phyloP scores from a whole-genome alignment of 2,113 vertebrate genomes.

The Zapus hudsonius region DNA sequence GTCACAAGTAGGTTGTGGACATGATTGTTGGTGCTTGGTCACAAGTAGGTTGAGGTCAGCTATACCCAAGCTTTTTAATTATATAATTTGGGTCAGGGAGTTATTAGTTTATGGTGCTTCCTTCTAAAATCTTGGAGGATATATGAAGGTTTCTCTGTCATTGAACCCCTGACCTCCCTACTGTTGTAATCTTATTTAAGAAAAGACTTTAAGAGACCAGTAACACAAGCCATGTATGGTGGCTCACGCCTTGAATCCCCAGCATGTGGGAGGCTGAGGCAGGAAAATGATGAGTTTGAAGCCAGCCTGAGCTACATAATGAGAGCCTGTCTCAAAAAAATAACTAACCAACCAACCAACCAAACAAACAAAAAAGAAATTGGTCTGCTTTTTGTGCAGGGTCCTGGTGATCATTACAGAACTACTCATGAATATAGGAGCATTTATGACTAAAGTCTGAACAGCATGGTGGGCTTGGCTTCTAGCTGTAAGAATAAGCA shows the following conservation, averaged over 20 bases:
- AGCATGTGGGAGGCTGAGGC: background rate
- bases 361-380: background rate
- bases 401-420: background rate
- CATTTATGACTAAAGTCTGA: background rate
- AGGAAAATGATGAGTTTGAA: background rate
- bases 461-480: background rate
- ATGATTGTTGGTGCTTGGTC: background rate
- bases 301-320: background rate
- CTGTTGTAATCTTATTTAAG: background rate
- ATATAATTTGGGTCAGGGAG: background rate
- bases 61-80: background rate
- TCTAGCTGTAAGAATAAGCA: background rate
- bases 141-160: background rate
- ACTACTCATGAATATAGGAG: background rate
- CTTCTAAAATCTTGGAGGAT: background rate
- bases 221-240: background rate
- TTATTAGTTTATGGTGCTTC: background rate
- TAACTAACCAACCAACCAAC: background rate
- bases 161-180: too few species aligned
- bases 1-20: background rate
- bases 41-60: background rate
- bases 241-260: background rate
- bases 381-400: background rate
- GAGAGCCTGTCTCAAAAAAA: background rate
- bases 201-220: background rate